phyloP scores from a whole-genome alignment of 1,140 invertebrate species.

The Scaptomyza graminum region DNA sequence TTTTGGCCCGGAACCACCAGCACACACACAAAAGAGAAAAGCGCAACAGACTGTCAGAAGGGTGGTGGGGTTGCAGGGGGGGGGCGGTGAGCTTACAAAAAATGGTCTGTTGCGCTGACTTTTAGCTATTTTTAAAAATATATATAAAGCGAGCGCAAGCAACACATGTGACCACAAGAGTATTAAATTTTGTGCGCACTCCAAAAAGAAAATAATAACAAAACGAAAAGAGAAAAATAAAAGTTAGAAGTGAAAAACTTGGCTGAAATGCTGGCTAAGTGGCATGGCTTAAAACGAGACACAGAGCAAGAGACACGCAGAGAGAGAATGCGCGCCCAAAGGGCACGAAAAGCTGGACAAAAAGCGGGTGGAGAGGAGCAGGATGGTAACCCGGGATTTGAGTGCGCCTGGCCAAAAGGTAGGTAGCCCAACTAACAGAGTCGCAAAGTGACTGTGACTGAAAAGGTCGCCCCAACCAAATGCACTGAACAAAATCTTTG shows the following conservation, averaged over 20 bases:
- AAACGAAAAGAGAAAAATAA: constrained; percentile 26
- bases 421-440: constrained; percentile 55
- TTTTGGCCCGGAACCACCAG: constrained; percentile 58
- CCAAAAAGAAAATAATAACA: constrained; percentile 50
- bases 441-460: constrained; percentile 65
- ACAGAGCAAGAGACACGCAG: neutral
- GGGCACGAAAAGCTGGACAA: neutral
- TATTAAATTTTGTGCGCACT: constrained; percentile 74
- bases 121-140: constrained; percentile 74
- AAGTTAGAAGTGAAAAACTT: constrained; percentile 27
- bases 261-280: constrained; percentile 28
- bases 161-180: constrained; percentile 81
- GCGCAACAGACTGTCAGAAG: constrained; percentile 40
- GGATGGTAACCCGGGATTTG: constrained; percentile 31
- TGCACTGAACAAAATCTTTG: constrained; percentile 54
- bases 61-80: neutral
- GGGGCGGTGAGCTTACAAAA: neutral
- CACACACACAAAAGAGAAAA: constrained; percentile 51
- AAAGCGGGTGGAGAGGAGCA: neutral
- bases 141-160: constrained; percentile 60
- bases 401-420: constrained; percentile 59
- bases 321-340: neutral
- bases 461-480: constrained; percentile 49
- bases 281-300: constrained; percentile 28
- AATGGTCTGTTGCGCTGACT: constrained; percentile 52